These are phyloP conservation scores for Sinonovacula constricta DNA, from an alignment of 1,140 invertebrate genomes.

Conservation along the genomic window DNA sequence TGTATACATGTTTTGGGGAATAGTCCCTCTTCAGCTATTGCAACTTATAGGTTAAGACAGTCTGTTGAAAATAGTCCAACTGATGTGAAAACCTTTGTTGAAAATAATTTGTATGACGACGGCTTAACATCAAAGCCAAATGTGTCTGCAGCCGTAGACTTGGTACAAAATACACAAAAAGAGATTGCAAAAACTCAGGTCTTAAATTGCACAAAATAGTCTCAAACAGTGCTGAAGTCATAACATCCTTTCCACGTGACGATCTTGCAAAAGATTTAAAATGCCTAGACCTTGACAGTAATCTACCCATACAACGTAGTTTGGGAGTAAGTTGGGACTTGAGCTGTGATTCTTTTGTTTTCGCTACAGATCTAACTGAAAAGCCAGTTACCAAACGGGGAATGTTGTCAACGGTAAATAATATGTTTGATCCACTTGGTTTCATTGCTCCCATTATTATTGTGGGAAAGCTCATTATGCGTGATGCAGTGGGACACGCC, in stretches of 20 bases:
- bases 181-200: not conserved
- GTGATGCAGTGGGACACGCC: conserved; percentile 39
- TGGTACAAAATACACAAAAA: not conserved
- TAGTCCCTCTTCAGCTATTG: conserved; percentile 24
- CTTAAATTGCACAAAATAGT: conserved; percentile 35
- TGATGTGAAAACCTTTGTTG: not conserved
- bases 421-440: conserved; percentile 34
- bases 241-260: conserved; percentile 25
- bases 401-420: conserved; percentile 19
- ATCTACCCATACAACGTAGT: conserved; percentile 40
- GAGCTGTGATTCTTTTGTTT: conserved; percentile 42
- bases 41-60: conserved; percentile 2
- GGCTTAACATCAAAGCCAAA: not conserved
- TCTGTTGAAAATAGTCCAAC: not conserved
- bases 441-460: conserved; percentile 39
- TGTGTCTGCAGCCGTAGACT: not conserved
- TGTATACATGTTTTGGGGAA: conserved; percentile 45
- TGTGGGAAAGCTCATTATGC: conserved; percentile 53
- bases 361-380: not conserved
- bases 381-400: conserved; percentile 47
- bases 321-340: conserved; percentile 48
- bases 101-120: not conserved
- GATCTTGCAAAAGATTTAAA: conserved; percentile 50
- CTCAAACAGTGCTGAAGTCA: conserved; percentile 39
- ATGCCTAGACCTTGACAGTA: conserved; percentile 34